These are phyloP conservation scores for Octonoba sinensis DNA, from an alignment of 2,888 invertebrate species.

Conservation along the genomic window DNA sequence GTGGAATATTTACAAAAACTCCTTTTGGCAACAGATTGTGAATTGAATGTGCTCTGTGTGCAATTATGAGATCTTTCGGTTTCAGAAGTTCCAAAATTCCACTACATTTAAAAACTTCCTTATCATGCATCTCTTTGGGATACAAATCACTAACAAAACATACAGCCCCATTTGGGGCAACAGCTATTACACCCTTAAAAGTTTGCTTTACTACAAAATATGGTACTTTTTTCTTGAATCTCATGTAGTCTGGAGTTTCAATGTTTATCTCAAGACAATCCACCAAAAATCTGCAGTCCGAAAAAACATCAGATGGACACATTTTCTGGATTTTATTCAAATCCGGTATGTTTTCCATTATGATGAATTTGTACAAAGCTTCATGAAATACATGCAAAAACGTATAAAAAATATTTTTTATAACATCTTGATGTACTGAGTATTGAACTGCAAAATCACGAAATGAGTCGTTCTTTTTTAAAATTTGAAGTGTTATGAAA, in stretches of 20 bases:
- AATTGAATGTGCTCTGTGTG: neutral
- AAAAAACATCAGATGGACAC: neutral
- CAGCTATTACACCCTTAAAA: conserved; percentile 17
- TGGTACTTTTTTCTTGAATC: neutral
- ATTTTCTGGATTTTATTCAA: neutral
- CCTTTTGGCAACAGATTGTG: conserved; percentile 2
- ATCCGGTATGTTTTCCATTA: neutral
- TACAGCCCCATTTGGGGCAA: neutral
- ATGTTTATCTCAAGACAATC: conserved; percentile 4
- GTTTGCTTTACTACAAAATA: neutral
- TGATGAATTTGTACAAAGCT: conserved; percentile 1
- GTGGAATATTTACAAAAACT: neutral
- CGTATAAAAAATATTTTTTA: neutral
- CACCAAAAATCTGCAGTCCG: conserved; percentile 1
- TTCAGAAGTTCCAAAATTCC: too few relatives aligned
- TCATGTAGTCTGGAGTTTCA: neutral
- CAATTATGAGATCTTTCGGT: too few relatives aligned
- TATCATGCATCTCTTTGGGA: neutral
- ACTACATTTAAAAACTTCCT: too few relatives aligned
- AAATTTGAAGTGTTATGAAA: neutral
- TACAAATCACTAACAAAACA: conserved; percentile 13
- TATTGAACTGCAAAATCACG: neutral
- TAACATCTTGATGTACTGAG: neutral
- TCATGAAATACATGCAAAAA: conserved; percentile 7
- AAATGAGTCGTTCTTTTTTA: conserved; percentile 5